A percentile compares a stretch with the other conserved stretches of the same genome.
Evolutionary conservation across 2,113 vertebrate species (phyloP).

Genomic region (Xyliphius kryptos): DNA sequence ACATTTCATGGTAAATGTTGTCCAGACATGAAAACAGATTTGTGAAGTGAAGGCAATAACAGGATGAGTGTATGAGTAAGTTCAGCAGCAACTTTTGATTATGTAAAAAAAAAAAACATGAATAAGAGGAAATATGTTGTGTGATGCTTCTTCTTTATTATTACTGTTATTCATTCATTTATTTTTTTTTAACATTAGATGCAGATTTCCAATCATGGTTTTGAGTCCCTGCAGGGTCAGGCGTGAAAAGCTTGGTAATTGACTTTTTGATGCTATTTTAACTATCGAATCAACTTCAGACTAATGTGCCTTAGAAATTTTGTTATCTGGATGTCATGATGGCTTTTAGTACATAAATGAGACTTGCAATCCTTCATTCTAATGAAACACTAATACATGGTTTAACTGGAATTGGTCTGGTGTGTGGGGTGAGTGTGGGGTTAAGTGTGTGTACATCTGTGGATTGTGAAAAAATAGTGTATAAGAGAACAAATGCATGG

Average conservation of each 20-base stretch:
- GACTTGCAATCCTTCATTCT: slow-evolving; percentile 37
- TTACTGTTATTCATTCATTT: slow-evolving; percentile 37
- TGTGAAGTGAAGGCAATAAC: no score
- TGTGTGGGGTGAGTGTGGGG: background rate
- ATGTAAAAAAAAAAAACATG: no score
- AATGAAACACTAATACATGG: slow-evolving; percentile 47
- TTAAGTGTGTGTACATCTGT: no score
- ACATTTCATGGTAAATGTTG: no score
- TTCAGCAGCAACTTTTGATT: no score
- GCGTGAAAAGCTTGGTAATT: slow-evolving; percentile 45
- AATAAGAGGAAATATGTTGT: no score
- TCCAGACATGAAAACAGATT: no score
- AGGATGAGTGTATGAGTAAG: no score
- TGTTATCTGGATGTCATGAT: slow-evolving; percentile 42
- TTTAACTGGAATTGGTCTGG: slow-evolving; percentile 33
- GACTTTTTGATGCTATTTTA: slow-evolving; percentile 45
- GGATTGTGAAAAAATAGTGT: no score
- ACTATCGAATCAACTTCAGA: slow-evolving; percentile 7
- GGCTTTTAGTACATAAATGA: slow-evolving; percentile 46
- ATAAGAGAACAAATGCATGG: no score
- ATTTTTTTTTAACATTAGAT: slow-evolving; percentile 39
- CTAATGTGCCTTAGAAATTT: slow-evolving; percentile 33
- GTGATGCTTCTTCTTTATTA: background rate
- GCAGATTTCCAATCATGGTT: slow-evolving; percentile 38
- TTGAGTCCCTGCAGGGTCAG: slow-evolving; percentile 39